A percentile compares a stretch with the other conserved stretches of the same genome.
phyloP scores from a whole-genome alignment of 1,140 invertebrate genomes.

The Megalonaias nervosa region DNA sequence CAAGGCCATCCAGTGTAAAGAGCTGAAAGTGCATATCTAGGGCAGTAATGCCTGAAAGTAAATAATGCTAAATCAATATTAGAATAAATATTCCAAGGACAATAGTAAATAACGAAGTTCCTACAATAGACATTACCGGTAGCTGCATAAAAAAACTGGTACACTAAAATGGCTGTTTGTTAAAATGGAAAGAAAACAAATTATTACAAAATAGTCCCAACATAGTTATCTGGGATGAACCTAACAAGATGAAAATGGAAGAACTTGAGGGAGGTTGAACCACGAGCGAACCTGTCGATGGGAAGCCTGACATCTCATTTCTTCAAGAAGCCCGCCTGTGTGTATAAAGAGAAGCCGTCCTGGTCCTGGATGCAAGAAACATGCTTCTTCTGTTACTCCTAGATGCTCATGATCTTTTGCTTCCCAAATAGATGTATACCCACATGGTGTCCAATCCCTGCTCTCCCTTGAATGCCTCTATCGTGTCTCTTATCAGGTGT shows the following conservation, averaged over 20 bases:
- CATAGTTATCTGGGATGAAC: slow-evolving; percentile 16
- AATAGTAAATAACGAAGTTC: no score
- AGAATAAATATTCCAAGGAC: no score
- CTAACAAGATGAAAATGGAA: slow-evolving; percentile 4
- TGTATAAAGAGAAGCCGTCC: slow-evolving; percentile 36
- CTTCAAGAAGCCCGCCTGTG: slow-evolving; percentile 22
- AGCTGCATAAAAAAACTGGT: no score
- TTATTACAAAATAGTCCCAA: background rate
- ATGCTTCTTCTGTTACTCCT: slow-evolving; percentile 22
- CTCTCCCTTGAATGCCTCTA: background rate
- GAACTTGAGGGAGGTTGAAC: slow-evolving; percentile 2
- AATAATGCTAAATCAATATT: background rate
- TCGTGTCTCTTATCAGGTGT: background rate
- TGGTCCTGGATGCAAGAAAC: slow-evolving; percentile 47
- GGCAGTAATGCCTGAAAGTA: slow-evolving; percentile 31
- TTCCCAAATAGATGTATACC: slow-evolving; percentile 13
- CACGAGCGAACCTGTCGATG: slow-evolving; percentile 6
- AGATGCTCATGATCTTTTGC: background rate
- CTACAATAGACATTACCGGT: no score
- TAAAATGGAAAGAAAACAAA: no score
- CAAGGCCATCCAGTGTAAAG: slow-evolving; percentile 39
- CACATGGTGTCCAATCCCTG: background rate
- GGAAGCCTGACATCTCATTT: slow-evolving; percentile 24
- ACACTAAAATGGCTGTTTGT: no score
- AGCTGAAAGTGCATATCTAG: slow-evolving; percentile 42